A percentile compares a stretch with the other conserved stretches of the same genome.
Evolutionary conservation across 2,797 vertebrate genomes (phyloP).

Genomic region (Sebastes cheni): DNA sequence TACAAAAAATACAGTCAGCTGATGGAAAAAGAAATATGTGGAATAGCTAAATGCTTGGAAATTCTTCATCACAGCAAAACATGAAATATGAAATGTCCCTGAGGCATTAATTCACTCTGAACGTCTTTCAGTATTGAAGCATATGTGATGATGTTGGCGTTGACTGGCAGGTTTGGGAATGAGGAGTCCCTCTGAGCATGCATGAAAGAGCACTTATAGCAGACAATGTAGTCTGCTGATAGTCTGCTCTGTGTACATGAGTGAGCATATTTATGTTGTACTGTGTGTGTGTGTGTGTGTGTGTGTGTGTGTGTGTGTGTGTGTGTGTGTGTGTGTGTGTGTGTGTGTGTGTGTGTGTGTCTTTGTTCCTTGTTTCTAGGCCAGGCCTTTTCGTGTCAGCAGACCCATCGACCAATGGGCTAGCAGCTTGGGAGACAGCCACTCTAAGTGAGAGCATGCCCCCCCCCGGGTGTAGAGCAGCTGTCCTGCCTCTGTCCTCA

Average conservation of each 20-base stretch:
- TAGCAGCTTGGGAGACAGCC: not conserved
- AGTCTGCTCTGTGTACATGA: conserved; percentile 26
- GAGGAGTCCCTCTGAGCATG: conserved; percentile 22
- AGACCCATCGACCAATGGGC: conserved; percentile 14
- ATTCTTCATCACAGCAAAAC: not conserved
- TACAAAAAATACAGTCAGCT: not conserved
- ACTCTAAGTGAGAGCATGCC: not conserved
- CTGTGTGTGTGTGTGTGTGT: conserved; percentile 14
- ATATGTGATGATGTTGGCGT: not conserved
- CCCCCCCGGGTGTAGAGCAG: not conserved
- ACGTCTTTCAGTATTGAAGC: not conserved
- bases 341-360: conserved; percentile 20
- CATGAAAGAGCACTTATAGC: conserved; percentile 47
- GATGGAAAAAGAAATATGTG: not conserved
- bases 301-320: conserved; percentile 22
- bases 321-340: conserved; percentile 18
- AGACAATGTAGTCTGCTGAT: conserved; percentile 43
- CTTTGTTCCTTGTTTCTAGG: conserved; percentile 65
- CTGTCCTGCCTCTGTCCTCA: not conserved
- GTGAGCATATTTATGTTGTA: conserved; percentile 17
- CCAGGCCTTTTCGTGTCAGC: conserved; percentile 46
- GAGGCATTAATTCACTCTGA: not conserved
- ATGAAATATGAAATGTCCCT: not conserved
- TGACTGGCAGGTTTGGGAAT: conserved; percentile 33
- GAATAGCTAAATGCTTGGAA: not conserved